Base-by-base conservation (phyloP, 2,797 vertebrate genomes). In the Galago senegalensis region DNA sequence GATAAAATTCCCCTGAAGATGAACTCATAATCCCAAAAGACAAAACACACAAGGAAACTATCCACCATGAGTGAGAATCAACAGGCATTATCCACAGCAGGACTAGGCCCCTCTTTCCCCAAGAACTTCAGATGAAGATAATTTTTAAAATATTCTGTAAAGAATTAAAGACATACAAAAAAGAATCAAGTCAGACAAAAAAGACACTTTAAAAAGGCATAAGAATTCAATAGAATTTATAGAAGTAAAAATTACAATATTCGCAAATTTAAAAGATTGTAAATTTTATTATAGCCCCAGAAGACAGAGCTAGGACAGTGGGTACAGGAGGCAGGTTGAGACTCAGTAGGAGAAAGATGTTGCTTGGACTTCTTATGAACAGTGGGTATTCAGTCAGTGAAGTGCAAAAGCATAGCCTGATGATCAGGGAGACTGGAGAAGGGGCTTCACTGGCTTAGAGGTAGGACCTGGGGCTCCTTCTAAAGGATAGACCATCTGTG, bases 161-260 rank as follows among this genome's bases (percentile, higher is more conserved):
- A 75, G 27, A 87, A 81, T 49, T 70, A 27, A 73, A 79, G 65
- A n/a, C 46, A 60, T 29, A 76, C 9, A 27, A 81, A 60, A 82
- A 87, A 31, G 63, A 63, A 40, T 69, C 0, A 14, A 79, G 84
- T 80, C 20, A n/a, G 56, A 88, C 67, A 53, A 58, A 70, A 73
- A 90, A 63, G 18, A 14, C 7, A 70, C 14, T 58, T 90, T 87
- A 16, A 76, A 87, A 75, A 89, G 43, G 21, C 1, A 16, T 21
- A 82, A 89, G 76, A 77, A 77, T 49, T 31, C 43, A 94, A 69
- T 16, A 43, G 63, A 94, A 90, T 43, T 70, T 49, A 69, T 37
- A 80, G 5, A 60, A 91, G 67, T 65, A 80, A 93, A 94, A 70
- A 53, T 23, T 40, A 72, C 1, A 80, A 34, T 13, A 83, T 60